Evolutionary conservation across 2,113 vertebrate genomes (phyloP).

Genomic region (Semicossyphus pulcher): DNA sequence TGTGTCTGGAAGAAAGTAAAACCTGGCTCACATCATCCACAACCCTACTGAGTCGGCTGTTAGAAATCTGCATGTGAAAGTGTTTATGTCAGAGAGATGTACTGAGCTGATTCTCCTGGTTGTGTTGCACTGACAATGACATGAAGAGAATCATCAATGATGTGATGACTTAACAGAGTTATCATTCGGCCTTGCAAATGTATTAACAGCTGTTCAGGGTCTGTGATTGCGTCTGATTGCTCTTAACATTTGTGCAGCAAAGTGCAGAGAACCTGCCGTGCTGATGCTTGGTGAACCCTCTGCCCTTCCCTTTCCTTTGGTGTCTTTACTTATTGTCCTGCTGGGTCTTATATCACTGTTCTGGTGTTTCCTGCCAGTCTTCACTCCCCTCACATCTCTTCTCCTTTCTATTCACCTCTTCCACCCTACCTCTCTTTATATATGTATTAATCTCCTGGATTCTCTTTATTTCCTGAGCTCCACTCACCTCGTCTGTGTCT

Average conservation of each 20-base stretch:
- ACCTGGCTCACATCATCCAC: not conserved
- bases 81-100: not conserved
- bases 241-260: not conserved
- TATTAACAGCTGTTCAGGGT: not conserved
- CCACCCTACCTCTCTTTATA: not conserved
- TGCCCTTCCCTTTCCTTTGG: not conserved
- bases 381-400: not conserved
- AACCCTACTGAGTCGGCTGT: not conserved
- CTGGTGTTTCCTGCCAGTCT: not conserved
- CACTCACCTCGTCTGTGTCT: not conserved
- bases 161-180: too few species aligned
- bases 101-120: not conserved
- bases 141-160: not conserved
- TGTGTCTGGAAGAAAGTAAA: not conserved
- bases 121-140: not conserved
- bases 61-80: not conserved
- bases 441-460: not conserved
- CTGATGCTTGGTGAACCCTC: not conserved
- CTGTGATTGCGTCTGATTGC: not conserved
- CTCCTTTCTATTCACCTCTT: slow-evolving; percentile 2
- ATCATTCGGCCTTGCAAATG: not conserved
- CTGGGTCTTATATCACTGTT: not conserved
- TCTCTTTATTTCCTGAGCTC: not conserved
- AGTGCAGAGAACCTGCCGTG: too few species aligned
- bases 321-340: not conserved